Conservation (phyloP, 2,888 invertebrate species). For the Protodeltote pygarga region DNA sequence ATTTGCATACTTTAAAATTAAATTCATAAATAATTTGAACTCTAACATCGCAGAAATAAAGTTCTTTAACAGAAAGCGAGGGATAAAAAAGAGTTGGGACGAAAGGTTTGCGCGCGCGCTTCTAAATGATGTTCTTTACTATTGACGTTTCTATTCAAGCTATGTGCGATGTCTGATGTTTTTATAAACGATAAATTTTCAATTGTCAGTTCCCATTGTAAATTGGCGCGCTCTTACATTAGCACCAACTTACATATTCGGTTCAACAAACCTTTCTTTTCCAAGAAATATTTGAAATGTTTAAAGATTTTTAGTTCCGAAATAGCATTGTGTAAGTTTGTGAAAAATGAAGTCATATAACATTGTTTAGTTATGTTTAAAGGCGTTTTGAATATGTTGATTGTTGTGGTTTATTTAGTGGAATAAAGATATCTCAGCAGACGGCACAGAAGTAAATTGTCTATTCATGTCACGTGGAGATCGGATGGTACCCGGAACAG, state of each 20-base stretch:
- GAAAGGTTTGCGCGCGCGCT: conserved; percentile 61
- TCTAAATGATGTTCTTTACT: conserved; percentile 73
- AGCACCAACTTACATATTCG: conserved; percentile 32
- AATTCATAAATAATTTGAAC: conserved; percentile 47
- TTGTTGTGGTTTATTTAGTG: conserved; percentile 57
- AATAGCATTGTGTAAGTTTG: conserved; percentile 23
- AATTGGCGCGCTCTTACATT: conserved; percentile 63
- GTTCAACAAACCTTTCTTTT: not conserved
- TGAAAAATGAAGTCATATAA: conserved; percentile 17
- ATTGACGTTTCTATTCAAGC: conserved; percentile 77
- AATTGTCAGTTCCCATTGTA: conserved; percentile 70
- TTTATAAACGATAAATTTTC: conserved; percentile 79
- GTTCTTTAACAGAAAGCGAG: conserved; percentile 13
- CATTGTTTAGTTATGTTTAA: conserved; percentile 54
- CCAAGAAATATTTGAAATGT: not conserved
- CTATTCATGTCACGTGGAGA: conserved; percentile 63
- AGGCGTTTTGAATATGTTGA: conserved; percentile 58
- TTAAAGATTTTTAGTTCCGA: conserved; percentile 7
- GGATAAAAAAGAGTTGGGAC: conserved; percentile 31
- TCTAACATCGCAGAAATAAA: conserved; percentile 37
- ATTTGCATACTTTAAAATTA: conserved; percentile 47
- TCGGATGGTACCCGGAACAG: conserved; percentile 58
- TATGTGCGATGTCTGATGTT: conserved; percentile 70
- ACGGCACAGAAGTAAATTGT: conserved; percentile 68
- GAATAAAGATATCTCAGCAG: conserved; percentile 54